Percentiles rank a stretch among this genome's conserved stretches.
phyloP scores from a whole-genome alignment of 2,113 vertebrate species.

The Cheilinus undulatus region DNA sequence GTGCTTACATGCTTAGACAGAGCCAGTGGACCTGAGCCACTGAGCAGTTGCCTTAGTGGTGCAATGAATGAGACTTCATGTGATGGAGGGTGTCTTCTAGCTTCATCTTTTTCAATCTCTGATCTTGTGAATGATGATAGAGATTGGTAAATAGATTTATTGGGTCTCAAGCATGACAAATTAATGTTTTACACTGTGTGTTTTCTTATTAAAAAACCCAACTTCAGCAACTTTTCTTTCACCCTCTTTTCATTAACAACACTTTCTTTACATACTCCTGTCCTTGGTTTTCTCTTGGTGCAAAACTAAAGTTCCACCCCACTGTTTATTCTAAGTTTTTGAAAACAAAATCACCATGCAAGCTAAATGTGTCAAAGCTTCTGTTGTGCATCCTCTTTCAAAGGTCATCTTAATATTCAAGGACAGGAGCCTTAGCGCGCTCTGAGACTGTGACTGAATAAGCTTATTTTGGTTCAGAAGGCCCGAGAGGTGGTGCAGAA shows the following conservation, averaged over 20 bases:
- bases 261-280: neutral
- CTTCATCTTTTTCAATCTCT: conserved; percentile 36
- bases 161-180: conserved; percentile 14
- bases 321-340: conserved; percentile 13
- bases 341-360: conserved; percentile 5
- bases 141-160: conserved; percentile 25
- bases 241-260: conserved; percentile 14
- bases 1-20: conserved; percentile 65
- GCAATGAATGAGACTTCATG: conserved; percentile 53
- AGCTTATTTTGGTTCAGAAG: conserved; percentile 42
- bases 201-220: neutral
- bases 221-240: neutral
- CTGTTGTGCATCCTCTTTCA: conserved; percentile 40
- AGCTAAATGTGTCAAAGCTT: conserved; percentile 32
- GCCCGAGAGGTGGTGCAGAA: conserved; percentile 29
- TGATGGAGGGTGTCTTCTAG: conserved; percentile 23
- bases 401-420: conserved; percentile 66
- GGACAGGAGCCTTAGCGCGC: conserved; percentile 42
- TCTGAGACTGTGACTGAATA: conserved; percentile 50
- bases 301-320: conserved; percentile 24
- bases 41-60: conserved; percentile 47
- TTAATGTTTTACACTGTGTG: conserved; percentile 1
- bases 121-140: conserved; percentile 38
- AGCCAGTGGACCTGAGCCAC: conserved; percentile 53
- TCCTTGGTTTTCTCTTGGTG: neutral